These are phyloP conservation scores for Drosophila ironensis DNA, from an alignment of 1,140 invertebrate species.

Conservation along the genomic window DNA sequence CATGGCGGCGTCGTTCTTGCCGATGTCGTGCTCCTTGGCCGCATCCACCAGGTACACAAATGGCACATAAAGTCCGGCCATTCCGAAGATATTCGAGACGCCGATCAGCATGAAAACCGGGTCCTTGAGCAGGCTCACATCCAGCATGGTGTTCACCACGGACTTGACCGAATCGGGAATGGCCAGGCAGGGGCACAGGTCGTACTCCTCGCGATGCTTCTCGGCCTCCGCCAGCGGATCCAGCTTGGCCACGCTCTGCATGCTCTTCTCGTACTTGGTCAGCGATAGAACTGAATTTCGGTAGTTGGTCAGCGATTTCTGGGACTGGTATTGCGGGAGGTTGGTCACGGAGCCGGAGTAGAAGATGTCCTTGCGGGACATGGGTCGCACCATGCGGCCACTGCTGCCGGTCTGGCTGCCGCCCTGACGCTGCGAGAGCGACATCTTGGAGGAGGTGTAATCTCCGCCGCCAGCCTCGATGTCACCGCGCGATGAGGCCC, in stretches of 20 bases:
- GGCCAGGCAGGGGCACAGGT: slow-evolving; percentile 90
- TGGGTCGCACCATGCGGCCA: slow-evolving; percentile 89
- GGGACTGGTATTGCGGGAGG: slow-evolving; percentile 95
- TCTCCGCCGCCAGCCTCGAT: slow-evolving; percentile 83
- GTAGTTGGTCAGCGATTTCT: slow-evolving; percentile 94
- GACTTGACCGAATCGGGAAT: slow-evolving; percentile 91
- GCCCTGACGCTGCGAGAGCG: slow-evolving; percentile 70
- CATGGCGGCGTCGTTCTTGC: slow-evolving; percentile 89
- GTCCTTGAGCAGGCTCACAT: slow-evolving; percentile 93
- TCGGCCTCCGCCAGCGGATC: slow-evolving; percentile 84
- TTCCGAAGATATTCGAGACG: slow-evolving; percentile 96
- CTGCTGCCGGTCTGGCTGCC: slow-evolving; percentile 51
- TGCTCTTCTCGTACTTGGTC: slow-evolving; percentile 86
- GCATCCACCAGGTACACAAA: slow-evolving; percentile 96
- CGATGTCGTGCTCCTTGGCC: slow-evolving; percentile 88
- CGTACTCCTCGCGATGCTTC: slow-evolving; percentile 86
- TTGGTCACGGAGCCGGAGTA: slow-evolving; percentile 97
- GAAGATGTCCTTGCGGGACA: slow-evolving; percentile 98
- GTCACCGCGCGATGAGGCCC: slow-evolving; percentile 86
- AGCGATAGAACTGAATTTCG: slow-evolving; percentile 91
- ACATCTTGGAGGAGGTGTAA: slow-evolving; percentile 83
- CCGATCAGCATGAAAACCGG: slow-evolving; percentile 96
- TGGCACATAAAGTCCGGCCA: slow-evolving; percentile 96
- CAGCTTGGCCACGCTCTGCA: slow-evolving; percentile 81
- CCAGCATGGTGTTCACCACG: slow-evolving; percentile 95